Evolutionary conservation across 2,888 invertebrate species (phyloP), one percentile per base, ranked within the genome.

Genomic region (Lutraria lutraria): DNA sequence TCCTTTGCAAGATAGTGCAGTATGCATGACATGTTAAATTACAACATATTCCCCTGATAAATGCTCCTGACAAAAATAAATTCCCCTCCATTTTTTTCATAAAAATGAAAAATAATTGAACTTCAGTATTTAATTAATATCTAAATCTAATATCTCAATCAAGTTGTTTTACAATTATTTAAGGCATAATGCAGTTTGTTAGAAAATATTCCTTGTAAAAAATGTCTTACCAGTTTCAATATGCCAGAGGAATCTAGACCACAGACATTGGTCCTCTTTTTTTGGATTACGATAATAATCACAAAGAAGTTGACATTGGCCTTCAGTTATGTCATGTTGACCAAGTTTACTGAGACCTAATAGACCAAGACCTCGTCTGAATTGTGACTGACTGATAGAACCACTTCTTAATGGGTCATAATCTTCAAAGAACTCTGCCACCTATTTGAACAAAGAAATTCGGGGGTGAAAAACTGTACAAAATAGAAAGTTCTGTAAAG

Each of bases 381-480:
- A 97, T 92, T 96, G 96, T 60, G 93, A 81, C 87, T 96, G 95
- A 85, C 95, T 96, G 91, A 97, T 96, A 19, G 94, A 95, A 25
- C 96, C 96, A 90, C 94, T 95, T 31, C 96, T 94, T 43, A 97
- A 93, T 0, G 95, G 94, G 89, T 97, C 97, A 92, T 95, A 96
- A 92, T 97, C 97, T 92, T 96, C 94, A 91, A 97, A 96, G 90
- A 93, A 96, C 86, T 96, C 96, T 84, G 90, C 93, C 13, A 96
- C 95, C 96, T 96, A 19, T 53, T 21, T 19, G 63, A 34, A 16
- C 25, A 82, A 82, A 52, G 31, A 25, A 10, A 6, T 25, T 68
- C 25, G 10, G 25, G 4, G n/a, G n/a, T n/a, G 25, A 68, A n/a
- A 68, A 68, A 56, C 56, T 8, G 2, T 8, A 43, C 43, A 43